Base-by-base conservation (phyloP, 2,113 vertebrate genomes). In the Heliornis fulica region DNA sequence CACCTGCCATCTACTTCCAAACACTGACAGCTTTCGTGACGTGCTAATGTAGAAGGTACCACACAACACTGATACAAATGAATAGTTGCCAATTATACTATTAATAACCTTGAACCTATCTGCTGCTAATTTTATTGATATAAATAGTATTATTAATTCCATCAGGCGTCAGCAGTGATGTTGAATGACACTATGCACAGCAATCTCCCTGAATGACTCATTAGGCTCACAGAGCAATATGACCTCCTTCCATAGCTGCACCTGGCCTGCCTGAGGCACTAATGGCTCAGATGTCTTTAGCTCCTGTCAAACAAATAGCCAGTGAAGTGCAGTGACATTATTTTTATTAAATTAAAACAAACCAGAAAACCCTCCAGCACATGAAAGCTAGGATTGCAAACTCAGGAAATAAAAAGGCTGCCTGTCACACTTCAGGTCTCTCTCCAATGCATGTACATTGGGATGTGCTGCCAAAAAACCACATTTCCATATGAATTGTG, bases 121-220 rank as follows among this genome's bases (percentile, higher is more conserved):
- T 92, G 78, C 85, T 79, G 46, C 83, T 94, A 77, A 94, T 90
- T 54, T 83, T 89, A 87, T 83, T 94, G 95, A 93, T 91, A 93
- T 86, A 93, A 96, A 94, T 89, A 91, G 93, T 32, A 54, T 51
- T 65, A 95, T 93, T 95, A 90, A 95, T 64, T 89, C 87, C 76
- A 85, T 38, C 50, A 81, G 88, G 79, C 20, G 2, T 92, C 94
- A 93, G 77, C 77, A 80, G 78, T 51, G 89, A 71, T 93, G 91
- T 9, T 78, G 91, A 96, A 81, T 91, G 94, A 93, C 94, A 90
- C 50, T 7, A 34, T n/a, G 64, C 38, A 64, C 45, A 82, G 91
- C 46, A 69, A 83, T 80, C 59, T 94, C 74, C 91, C 87, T 34
- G 61, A 85, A 87, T 72, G 68, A 95, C 80, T 94, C 90, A 65